Conservation (phyloP, 2,113 vertebrate genomes). For the Aphyosemion australe region DNA sequence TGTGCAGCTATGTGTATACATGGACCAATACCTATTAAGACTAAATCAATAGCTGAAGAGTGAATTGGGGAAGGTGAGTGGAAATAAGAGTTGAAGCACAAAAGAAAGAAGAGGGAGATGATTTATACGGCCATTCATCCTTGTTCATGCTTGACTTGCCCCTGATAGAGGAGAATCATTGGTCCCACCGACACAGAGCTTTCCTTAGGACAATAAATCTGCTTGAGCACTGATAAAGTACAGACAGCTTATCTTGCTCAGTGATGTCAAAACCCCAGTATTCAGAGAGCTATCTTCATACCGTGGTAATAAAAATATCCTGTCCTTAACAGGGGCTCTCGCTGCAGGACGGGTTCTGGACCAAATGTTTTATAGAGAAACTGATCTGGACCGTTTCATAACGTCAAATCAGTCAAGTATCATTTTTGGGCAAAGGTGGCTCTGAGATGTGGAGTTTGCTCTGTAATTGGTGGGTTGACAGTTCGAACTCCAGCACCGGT, state of each 20-base stretch:
- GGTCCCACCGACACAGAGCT: conserved; percentile 63
- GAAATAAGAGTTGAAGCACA: conserved; percentile 31
- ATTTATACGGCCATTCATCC: conserved; percentile 69
- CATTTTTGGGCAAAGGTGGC: too few species aligned
- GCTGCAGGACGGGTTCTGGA: too few species aligned
- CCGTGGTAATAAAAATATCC: conserved; percentile 26
- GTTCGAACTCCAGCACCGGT: too few species aligned
- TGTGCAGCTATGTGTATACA: neutral
- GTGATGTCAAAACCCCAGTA: conserved; percentile 59
- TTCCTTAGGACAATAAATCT: conserved; percentile 75
- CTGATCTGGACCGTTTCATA: too few species aligned
- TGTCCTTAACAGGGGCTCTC: too few species aligned
- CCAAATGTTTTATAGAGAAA: too few species aligned
- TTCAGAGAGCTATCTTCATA: conserved; percentile 55
- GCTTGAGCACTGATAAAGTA: conserved; percentile 54
- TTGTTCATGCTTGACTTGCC: conserved; percentile 69
- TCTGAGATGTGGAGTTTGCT: too few species aligned
- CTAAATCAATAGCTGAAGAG: conserved; percentile 7
- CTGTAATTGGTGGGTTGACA: too few species aligned
- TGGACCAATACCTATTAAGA: neutral
- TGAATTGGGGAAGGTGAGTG: conserved; percentile 7
- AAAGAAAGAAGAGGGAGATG: conserved; percentile 36
- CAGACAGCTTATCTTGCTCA: conserved; percentile 74
- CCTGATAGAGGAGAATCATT: conserved; percentile 70
- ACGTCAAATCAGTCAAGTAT: too few species aligned